Base-by-base conservation (phyloP, 2,797 vertebrate species). In the Gallinago solitaria region DNA sequence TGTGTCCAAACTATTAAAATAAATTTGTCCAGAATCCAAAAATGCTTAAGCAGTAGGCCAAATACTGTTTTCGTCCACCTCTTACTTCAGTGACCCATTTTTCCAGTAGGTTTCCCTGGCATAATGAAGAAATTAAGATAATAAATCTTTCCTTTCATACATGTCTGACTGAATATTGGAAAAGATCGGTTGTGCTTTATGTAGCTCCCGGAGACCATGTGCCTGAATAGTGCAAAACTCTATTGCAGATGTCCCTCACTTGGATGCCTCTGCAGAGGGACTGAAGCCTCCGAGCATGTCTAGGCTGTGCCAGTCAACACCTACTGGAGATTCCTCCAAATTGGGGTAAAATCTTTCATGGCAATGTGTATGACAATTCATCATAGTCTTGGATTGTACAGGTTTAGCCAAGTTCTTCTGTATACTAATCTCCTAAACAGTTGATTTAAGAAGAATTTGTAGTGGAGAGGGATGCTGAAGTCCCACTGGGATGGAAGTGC, bases 1-100 rank as follows among this genome's bases (percentile, higher is more conserved):
- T 53, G 27, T 67, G 59, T 93, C 81, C 77, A 71, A 90, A 56
- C 48, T 39, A 87, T 90, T 74, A 92, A 87, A 77, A 63, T n/a
- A 74, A 70, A 69, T 89, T 74, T 90, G 25, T 74, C 13, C 81
- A 33, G 25, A 56, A 70, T 82, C 48, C 56, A 83, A 33, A 80
- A 89, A 61, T 35, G 9, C 30, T 33, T 54, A 64, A 83, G 25
- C 56, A 78, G 13, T 6, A 47, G 33, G 54, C 21, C 39, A 83
- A 77, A 37, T 32, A 28, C 28, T 53, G 20, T 10, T 76, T 69
- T 68, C 8, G 5, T 54, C 63, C 47, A 32, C 54, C 28, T 89
- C 60, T 82, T 21, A 43, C 27, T 89, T 50, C 30, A 63, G 11
- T 28, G 53, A 19, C 4, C 1, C 9, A 1, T 83, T 77, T 85